Percentiles rank a stretch among this genome's conserved stretches.
Evolutionary conservation across 2,888 invertebrate species (phyloP).

Genomic region (Meganola albula): DNA sequence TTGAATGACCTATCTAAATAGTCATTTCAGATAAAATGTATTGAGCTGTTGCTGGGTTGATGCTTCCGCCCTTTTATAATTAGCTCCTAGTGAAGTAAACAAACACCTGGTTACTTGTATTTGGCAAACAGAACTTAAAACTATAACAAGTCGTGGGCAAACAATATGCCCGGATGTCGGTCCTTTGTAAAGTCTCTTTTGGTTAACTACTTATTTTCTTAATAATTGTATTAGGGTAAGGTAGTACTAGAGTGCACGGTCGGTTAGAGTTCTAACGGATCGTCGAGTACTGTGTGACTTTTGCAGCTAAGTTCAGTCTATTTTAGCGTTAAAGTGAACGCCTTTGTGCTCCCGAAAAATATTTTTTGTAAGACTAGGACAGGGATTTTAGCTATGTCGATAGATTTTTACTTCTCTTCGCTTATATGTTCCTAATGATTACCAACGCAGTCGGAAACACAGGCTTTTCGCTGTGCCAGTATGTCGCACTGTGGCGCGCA

Average conservation of each 20-base stretch:
- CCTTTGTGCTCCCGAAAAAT: background rate
- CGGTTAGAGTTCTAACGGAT: background rate
- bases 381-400: background rate
- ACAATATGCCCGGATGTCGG: conserved; percentile 7
- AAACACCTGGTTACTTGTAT: conserved; percentile 7
- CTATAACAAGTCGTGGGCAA: conserved; percentile 21
- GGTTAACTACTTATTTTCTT: background rate
- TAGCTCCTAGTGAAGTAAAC: conserved; percentile 20
- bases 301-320: background rate
- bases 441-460: too few relatives aligned
- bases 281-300: background rate
- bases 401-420: background rate
- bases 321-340: background rate
- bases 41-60: too few relatives aligned
- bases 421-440: too few relatives aligned
- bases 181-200: conserved; percentile 3
- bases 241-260: background rate
- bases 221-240: background rate
- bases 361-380: background rate
- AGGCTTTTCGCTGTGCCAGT: too few relatives aligned
- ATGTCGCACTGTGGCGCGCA: too few relatives aligned
- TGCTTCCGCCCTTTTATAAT: conserved; percentile 38
- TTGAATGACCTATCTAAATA: too few relatives aligned
- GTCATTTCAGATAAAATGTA: too few relatives aligned
- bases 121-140: conserved; percentile 22